Percentiles rank a stretch among this genome's conserved stretches.
Conservation (phyloP, 2,888 invertebrate genomes). For the Drosophila bunnanda region DNA sequence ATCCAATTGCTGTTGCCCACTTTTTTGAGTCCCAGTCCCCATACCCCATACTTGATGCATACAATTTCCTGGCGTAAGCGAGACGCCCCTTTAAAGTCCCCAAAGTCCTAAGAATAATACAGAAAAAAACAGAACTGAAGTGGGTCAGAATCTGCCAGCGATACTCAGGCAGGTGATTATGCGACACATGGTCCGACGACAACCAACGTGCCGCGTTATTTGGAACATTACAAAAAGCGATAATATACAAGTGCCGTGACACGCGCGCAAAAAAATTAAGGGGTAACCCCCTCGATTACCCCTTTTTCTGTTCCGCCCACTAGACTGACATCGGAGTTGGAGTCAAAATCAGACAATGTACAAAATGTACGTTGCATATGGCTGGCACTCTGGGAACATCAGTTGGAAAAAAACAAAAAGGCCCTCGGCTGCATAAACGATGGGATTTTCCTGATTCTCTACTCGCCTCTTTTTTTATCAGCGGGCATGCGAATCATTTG, state of each 20-base stretch:
- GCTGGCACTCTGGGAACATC: constrained; percentile 1
- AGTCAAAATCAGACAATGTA: constrained; percentile 63
- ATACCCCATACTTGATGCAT: constrained; percentile 16
- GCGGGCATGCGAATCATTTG: constrained; percentile 69
- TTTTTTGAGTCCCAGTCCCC: constrained; percentile 13
- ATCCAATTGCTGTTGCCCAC: constrained; percentile 64
- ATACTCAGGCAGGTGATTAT: constrained; percentile 56
- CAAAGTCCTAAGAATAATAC: constrained; percentile 54
- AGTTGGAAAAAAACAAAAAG: constrained; percentile 10
- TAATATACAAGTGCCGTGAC: constrained; percentile 58
- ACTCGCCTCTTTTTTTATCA: constrained; percentile 29
- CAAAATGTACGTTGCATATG: constrained; percentile 16
- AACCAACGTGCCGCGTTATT: constrained; percentile 39
- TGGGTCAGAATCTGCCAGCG: constrained; percentile 22
- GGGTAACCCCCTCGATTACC: constrained; percentile 6
- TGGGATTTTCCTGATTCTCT: constrained; percentile 25
- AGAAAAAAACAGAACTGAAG: neutral
- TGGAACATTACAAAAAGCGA: constrained; percentile 35
- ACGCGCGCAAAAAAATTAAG: constrained; percentile 64
- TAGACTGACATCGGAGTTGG: constrained; percentile 41
- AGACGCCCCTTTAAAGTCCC: constrained; percentile 50
- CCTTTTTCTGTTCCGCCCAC: constrained; percentile 26
- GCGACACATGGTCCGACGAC: constrained; percentile 38
- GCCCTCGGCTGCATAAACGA: constrained; percentile 44
- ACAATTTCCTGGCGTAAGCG: constrained; percentile 59